Evolutionary conservation across 2,888 invertebrate species (phyloP).

Genomic region (Adelphocoris suturalis): DNA sequence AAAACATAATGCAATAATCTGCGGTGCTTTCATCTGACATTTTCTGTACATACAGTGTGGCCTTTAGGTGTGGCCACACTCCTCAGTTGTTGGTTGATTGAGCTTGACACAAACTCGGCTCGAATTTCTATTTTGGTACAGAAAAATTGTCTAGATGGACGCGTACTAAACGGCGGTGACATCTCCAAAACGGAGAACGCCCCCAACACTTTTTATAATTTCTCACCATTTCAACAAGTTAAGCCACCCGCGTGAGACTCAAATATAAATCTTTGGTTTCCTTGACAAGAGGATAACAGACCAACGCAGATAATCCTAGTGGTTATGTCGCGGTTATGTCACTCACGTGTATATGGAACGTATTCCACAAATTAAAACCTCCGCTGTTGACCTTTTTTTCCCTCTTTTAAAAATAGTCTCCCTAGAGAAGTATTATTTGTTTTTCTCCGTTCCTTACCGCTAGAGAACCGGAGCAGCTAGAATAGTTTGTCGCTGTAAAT

Average conservation of each 20-base stretch:
- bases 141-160: too few species aligned
- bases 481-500: slow-evolving; percentile 42
- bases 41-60: too few species aligned
- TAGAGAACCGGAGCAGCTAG: neutral
- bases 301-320: slow-evolving; percentile 4
- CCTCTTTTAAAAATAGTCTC: slow-evolving; percentile 4
- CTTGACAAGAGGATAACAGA: neutral
- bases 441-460: neutral
- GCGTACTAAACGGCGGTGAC: neutral
- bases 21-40: too few species aligned
- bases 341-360: neutral
- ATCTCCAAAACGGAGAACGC: neutral
- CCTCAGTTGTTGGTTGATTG: too few species aligned
- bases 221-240: neutral
- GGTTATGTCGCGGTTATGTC: slow-evolving; percentile 38
- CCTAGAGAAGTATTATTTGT: neutral
- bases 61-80: too few species aligned
- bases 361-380: slow-evolving; percentile 13
- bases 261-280: neutral
- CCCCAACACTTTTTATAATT: neutral
- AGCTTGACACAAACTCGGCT: too few species aligned
- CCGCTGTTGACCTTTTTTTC: neutral
- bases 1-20: too few species aligned
- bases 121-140: too few species aligned
- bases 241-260: neutral